phyloP scores from a whole-genome alignment of 2,113 vertebrate genomes.

The Oncorhynchus gorbuscha region DNA sequence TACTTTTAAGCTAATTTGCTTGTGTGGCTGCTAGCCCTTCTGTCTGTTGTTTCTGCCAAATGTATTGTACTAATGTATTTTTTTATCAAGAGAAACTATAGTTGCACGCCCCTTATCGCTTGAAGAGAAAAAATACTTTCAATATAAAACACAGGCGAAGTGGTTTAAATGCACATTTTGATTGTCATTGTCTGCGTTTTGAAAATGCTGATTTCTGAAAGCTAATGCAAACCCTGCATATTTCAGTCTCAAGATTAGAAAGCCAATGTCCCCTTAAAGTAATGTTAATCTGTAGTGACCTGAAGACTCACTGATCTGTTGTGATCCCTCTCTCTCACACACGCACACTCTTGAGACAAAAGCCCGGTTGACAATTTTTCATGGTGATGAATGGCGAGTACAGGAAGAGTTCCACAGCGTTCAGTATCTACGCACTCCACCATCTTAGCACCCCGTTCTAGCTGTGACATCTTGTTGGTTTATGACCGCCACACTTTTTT shows the following conservation, averaged over 20 bases:
- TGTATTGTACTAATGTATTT: neutral
- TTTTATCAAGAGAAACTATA: no score
- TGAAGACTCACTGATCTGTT: neutral
- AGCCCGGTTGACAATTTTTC: neutral
- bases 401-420: neutral
- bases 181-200: no score
- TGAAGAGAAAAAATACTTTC: no score
- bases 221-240: neutral
- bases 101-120: no score
- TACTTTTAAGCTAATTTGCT: no score
- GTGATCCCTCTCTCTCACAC: neutral
- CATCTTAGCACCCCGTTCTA: neutral
- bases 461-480: neutral
- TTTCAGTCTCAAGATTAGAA: neutral
- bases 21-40: no score
- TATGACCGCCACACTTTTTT: neutral
- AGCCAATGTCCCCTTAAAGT: neutral
- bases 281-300: neutral
- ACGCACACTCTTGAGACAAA: neutral
- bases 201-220: neutral
- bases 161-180: no score
- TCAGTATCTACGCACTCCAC: neutral
- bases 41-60: neutral
- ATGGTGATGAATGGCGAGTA: neutral
- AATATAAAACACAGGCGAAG: no score